A percentile compares a stretch with the other conserved stretches of the same genome.
These are phyloP conservation scores for Mystacides longicornis DNA, from an alignment of 2,888 invertebrate genomes.

Conservation along the genomic window DNA sequence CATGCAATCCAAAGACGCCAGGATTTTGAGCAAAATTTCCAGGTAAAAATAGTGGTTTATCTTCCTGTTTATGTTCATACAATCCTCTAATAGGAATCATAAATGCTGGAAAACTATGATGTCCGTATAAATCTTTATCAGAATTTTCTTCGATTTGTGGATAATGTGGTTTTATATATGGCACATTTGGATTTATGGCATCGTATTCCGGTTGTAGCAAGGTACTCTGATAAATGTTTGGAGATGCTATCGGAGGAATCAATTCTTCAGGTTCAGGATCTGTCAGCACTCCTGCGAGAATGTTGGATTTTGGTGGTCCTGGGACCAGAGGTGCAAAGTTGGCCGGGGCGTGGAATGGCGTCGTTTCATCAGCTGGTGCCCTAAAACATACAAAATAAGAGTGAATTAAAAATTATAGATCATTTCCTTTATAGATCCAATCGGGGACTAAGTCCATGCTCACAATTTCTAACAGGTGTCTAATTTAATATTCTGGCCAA, in stretches of 20 bases:
- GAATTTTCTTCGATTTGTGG: constrained; percentile 6
- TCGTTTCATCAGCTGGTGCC: constrained; percentile 30
- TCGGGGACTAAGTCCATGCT: too few species aligned
- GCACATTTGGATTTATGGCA: constrained; percentile 1
- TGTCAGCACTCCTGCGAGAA: constrained; percentile 31
- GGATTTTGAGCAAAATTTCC: constrained; percentile 12
- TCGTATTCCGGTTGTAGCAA: constrained; percentile 9
- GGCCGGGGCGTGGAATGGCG: constrained; percentile 45
- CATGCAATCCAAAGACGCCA: neutral
- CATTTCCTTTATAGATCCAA: too few species aligned
- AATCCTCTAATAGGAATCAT: constrained; percentile 10
- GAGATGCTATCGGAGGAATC: neutral
- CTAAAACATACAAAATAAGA: neutral
- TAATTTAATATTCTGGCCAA: too few species aligned
- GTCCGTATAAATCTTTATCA: constrained; percentile 5
- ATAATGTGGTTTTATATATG: constrained; percentile 7
- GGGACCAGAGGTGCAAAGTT: constrained; percentile 44
- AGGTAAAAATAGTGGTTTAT: constrained; percentile 14
- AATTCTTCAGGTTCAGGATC: constrained; percentile 30
- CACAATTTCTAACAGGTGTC: too few species aligned
- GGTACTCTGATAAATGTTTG: neutral
- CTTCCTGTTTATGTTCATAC: constrained; percentile 1
- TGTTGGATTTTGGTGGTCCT: constrained; percentile 34
- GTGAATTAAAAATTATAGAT: neutral
- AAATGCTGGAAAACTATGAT: constrained; percentile 5